Base-by-base conservation (phyloP, 1,140 invertebrate species). In the Drosophila repleta region DNA sequence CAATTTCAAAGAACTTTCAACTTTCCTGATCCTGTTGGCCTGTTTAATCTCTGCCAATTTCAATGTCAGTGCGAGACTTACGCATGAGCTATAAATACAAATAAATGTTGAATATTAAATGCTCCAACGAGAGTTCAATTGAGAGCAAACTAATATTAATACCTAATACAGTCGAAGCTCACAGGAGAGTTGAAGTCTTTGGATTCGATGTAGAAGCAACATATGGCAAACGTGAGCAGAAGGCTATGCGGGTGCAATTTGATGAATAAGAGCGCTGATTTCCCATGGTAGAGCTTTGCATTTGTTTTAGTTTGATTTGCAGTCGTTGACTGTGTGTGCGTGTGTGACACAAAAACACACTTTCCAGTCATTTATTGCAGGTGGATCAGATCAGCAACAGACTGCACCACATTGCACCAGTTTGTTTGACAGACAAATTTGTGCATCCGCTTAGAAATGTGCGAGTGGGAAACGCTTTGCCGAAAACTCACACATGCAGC, bases 371-470 rank as follows among this genome's bases (percentile, higher is more conserved):
- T 69, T 84, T 76, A 79, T 74, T 81, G 77, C 69, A 85, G 80
- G 57, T 73, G 15, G 18, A 32, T 32, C 17, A 35, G 32, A 35
- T 35, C 32, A 10, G 7, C 32, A 10, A 13, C 32, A 35, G 57
- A 46, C 18, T 29, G 26, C 58, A 32, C 35, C 49, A 37, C 24
- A 48, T 55, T 69, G 66, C 57, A 45, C 35, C 55, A 67, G 53
- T 67, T 58, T 69, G 75, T 83, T 83, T 83, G 77, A 85, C 49
- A 73, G 74, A 67, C 67, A 76, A 72, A 88, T 76, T 87, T 88
- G 83, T 76, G 75, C 83, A 87, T 71, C 51, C 83, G 71, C 79
- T 83, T 79, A 79, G 83, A 87, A 88, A 79, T 82, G 82, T 85
- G 68, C 74, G 79, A 87, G 78, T 82, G 78, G 53, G 63, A 73